A percentile compares a stretch with the other conserved stretches of the same genome.
phyloP scores from a whole-genome alignment of 2,113 vertebrate species.

The mouse (Mus musculus) region GRCm39 chr2:172858501-172859000 shows the following conservation, averaged over 20 bases:
- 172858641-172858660: not conserved
- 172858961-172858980: not conserved
- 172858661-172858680: no score
- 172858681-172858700: not conserved
- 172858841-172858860: no score
- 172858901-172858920: rapidly evolving
- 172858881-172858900: not conserved
- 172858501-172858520: not conserved
- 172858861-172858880: no score
- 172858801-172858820: no score
- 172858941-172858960: not conserved
- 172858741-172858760: not conserved
- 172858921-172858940: not conserved
- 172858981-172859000: not conserved
- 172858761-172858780: not conserved
- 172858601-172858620: not conserved
- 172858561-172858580: not conserved
- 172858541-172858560: not conserved
- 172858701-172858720: no score
- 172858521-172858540: not conserved
- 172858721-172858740: not conserved
- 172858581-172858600: not conserved
- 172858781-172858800: not conserved
- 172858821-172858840: no score
- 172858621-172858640: not conserved